Base-by-base conservation (phyloP, 2,797 vertebrate species). In the Malacoctenus gilli region DNA sequence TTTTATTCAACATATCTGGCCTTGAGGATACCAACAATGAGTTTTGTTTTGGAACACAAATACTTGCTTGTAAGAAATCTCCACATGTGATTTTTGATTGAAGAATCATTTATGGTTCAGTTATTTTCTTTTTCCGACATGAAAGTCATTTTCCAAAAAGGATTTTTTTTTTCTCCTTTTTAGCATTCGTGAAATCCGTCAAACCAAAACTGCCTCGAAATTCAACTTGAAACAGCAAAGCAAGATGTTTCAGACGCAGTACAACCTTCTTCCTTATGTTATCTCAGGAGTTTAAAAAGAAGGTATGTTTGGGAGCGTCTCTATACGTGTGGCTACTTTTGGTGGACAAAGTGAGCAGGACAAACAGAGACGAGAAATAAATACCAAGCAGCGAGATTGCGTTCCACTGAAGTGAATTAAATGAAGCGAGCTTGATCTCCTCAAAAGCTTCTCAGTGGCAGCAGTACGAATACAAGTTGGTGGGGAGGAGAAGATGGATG, bases 321-420 rank as follows among this genome's bases (percentile, higher is more conserved):
- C 23, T 4, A 25, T 25, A 25, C 8, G 8, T 4, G 23, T 25
- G 23, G 23, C 4, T 28, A 28, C 9, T 28, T 4, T 28, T 28
- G 9, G 5, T 2, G 25, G n/a, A 34, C 36, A 56, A 31, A 6
- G 0, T n/a, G n/a, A n/a, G n/a, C n/a, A n/a, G 3, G 9, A 34
- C 14, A 48, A 25, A 56, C 8, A 11, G 54, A 49, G 36, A 65
- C 75, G 4, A 36, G 49, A 64, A 75, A 82, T 46, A 77, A 81
- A 68, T 48, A 57, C 63, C 30, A 39, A 67, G 56, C 23, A 55
- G 34, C 62, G 61, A 66, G 80, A 81, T 77, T 75, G 49, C 66
- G 64, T 77, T 85, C 41, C 64, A 61, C 52, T 52, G 58, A 76
- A 55, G 66, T 61, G 53, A 79, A 88, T 86, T 48, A 74, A 86